phyloP scores from a whole-genome alignment of 2,113 vertebrate genomes.

The Tylochromis polylepis region DNA sequence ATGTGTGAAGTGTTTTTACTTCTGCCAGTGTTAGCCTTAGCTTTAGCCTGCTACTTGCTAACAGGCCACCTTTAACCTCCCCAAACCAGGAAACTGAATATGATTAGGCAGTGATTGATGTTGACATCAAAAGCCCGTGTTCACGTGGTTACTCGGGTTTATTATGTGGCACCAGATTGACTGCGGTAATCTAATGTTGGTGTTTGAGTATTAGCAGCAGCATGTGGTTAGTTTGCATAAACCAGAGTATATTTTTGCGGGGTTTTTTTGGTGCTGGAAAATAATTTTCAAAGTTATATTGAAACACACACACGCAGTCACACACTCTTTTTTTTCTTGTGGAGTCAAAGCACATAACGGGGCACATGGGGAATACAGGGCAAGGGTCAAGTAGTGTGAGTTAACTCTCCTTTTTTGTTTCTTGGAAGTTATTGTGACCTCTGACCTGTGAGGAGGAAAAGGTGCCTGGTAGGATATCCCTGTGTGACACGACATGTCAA shows the following conservation, averaged over 20 bases:
- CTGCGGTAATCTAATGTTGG: background rate
- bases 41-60: constrained; percentile 65
- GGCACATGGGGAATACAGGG: constrained; percentile 26
- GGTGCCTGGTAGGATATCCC: background rate
- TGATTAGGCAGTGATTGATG: constrained; percentile 18
- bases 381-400: constrained; percentile 67
- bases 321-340: background rate
- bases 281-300: background rate
- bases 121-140: background rate
- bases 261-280: background rate
- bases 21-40: constrained; percentile 37
- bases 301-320: background rate
- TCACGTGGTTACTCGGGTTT: background rate
- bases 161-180: background rate
- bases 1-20: background rate
- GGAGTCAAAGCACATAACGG: constrained; percentile 12
- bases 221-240: background rate
- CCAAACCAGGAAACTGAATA: constrained; percentile 49
- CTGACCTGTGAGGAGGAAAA: constrained; percentile 28
- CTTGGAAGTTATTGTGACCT: constrained; percentile 61
- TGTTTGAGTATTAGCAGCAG: background rate
- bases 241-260: background rate
- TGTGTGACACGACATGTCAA: background rate
- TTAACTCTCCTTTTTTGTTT: constrained; percentile 49
- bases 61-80: constrained; percentile 58